These are phyloP conservation scores for Trachurus trachurus DNA, from an alignment of 2,797 vertebrate species.

Conservation along the genomic window DNA sequence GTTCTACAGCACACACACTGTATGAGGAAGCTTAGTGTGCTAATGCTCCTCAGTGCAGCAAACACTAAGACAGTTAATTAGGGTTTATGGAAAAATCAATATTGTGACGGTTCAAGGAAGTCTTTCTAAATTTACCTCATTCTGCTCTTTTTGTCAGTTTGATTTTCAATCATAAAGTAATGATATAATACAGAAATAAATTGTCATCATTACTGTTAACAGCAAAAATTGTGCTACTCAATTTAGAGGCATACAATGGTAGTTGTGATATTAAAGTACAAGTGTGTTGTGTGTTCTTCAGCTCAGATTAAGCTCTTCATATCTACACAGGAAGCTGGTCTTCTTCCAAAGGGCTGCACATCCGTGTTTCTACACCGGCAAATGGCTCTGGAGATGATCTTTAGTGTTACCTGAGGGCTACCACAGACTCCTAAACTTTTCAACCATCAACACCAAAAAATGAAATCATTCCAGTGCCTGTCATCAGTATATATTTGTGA, in stretches of 20 bases:
- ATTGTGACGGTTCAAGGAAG: conserved; percentile 66
- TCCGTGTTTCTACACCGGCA: too few species aligned
- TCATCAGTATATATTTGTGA: too few species aligned
- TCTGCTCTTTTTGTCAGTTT: conserved; percentile 35
- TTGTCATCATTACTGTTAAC: not conserved
- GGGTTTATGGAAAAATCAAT: conserved; percentile 74
- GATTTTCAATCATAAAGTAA: conserved; percentile 28
- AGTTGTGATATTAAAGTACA: not conserved
- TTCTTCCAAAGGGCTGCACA: too few species aligned
- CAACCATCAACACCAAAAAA: too few species aligned
- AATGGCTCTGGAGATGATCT: too few species aligned
- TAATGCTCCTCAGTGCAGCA: conserved; percentile 65
- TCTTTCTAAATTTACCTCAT: conserved; percentile 45
- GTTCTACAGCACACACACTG: conserved; percentile 51
- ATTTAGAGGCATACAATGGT: not conserved
- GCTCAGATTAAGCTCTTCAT: too few species aligned
- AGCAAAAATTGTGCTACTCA: not conserved
- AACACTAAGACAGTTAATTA: conserved; percentile 74
- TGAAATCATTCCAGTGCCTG: too few species aligned
- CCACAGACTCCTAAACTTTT: too few species aligned
- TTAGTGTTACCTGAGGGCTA: too few species aligned
- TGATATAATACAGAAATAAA: not conserved
- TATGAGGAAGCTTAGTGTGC: conserved; percentile 59
- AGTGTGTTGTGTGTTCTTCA: too few species aligned
- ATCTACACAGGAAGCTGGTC: too few species aligned